Evolutionary conservation across 1,140 invertebrate genomes (phyloP).

Genomic region (Ectropis grisescens): DNA sequence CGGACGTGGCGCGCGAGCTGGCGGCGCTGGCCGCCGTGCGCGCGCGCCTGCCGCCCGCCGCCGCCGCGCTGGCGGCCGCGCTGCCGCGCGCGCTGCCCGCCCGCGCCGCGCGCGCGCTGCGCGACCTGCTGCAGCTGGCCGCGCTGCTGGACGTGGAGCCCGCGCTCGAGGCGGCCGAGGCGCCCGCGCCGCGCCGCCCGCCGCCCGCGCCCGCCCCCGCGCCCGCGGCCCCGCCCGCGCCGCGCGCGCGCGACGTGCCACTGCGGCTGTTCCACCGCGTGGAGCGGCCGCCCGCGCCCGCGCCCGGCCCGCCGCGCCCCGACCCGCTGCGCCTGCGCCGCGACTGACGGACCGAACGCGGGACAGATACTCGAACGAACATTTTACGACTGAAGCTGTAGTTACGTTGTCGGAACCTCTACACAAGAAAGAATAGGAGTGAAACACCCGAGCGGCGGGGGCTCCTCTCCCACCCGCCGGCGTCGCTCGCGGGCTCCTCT

Average conservation of each 20-base stretch:
- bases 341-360: too few relatives aligned
- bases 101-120: conserved; percentile 30
- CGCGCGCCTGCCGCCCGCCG: conserved; percentile 36
- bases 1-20: conserved; percentile 38
- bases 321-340: conserved; percentile 46
- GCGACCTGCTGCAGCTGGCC: conserved; percentile 44
- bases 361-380: conserved; percentile 7
- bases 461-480: too few relatives aligned
- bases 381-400: too few relatives aligned
- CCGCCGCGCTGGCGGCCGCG: conserved; percentile 24
- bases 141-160: conserved; percentile 57
- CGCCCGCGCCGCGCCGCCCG: conserved; percentile 30
- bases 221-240: conserved; percentile 3
- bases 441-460: too few relatives aligned
- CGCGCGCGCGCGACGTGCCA: conserved; percentile 44
- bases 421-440: too few relatives aligned
- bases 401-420: too few relatives aligned
- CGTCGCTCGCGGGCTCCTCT: too few relatives aligned
- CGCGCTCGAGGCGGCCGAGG: conserved; percentile 51
- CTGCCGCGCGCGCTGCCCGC: conserved; percentile 26
- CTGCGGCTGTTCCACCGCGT: conserved; percentile 49
- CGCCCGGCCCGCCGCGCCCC: conserved; percentile 40
- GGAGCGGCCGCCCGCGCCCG: too few relatives aligned
- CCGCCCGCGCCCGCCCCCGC: conserved; percentile 8
- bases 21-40: conserved; percentile 39